Base-by-base conservation (phyloP, 2,113 vertebrate genomes). In the Sula dactylatra region DNA sequence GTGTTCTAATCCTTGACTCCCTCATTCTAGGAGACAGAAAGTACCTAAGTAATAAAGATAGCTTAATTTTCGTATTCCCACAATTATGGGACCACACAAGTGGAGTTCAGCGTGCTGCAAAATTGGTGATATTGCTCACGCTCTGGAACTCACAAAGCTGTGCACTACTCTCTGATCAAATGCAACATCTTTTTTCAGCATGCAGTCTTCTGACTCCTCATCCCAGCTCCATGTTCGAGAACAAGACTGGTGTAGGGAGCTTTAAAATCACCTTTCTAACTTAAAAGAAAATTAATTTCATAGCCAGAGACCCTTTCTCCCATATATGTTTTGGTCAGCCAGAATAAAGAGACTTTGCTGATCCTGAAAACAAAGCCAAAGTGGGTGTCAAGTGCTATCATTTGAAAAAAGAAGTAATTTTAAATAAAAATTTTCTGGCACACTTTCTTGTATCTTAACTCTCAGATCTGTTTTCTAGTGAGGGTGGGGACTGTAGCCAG, bases 71-170 rank as follows among this genome's bases (percentile, higher is more conserved):
- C 31, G 10, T 62, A 47, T 54, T 77, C 47, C 13, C 4, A n/a
- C 13, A 21, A 14, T 61, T 40, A 47, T 17, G 44, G 31, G 44
- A 52, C 26, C 27, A 67, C 18, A 59, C 4, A 58, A 50, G 13
- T 38, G 9, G 16, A 45, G 34, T 67, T 27, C 61, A 59, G 36
- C 0, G 0, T 76, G 38, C 14, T 1, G 3, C 61, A 67, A 38
- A 59, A 54, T 9, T 61, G 34, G 12, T 67, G 27, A 38, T 31
- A 45, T 18, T 6, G 21, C 27, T 82, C 17, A 19, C 2, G 3
- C 18, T 67, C 45, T 45, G 34, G 34, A 27, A 76, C 45, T 54
- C 38, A 34, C 10, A 61, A 61, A 76, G 16, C 14, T 11, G 10
- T 19, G 14, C 31, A 44, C 22, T 74, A 22, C 25, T 82, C 32